phyloP scores from a whole-genome alignment of 2,888 invertebrate genomes.

The Dyspetes luteomarginatus region DNA sequence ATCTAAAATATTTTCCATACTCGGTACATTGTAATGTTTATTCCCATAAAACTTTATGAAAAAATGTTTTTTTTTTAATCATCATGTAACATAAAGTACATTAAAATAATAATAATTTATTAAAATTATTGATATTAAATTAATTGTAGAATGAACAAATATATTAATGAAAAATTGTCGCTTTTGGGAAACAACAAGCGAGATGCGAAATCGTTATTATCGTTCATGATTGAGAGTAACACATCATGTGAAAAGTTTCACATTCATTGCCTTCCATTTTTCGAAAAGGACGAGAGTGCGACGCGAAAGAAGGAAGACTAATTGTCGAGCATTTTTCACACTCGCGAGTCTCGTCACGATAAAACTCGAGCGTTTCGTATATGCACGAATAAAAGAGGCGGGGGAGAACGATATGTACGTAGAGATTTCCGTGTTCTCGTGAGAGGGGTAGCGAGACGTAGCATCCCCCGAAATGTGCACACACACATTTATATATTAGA shows the following conservation, averaged over 20 bases:
- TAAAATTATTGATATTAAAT: background rate
- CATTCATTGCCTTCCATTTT: slow-evolving; percentile 15
- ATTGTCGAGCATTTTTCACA: slow-evolving; percentile 78
- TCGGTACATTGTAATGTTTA: no score
- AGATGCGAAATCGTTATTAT: background rate
- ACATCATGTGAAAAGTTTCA: slow-evolving; percentile 37
- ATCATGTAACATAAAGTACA: background rate
- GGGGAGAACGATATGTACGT: slow-evolving; percentile 18
- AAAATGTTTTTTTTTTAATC: no score
- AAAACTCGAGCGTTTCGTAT: slow-evolving; percentile 67
- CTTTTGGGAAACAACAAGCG: background rate
- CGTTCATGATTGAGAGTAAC: slow-evolving; percentile 14
- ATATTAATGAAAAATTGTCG: background rate
- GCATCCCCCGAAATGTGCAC: background rate
- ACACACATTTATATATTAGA: background rate
- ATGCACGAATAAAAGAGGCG: background rate
- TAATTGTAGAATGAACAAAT: background rate
- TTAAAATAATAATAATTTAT: background rate
- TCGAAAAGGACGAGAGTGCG: background rate
- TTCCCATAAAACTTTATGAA: no score
- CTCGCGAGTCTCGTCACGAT: slow-evolving; percentile 72
- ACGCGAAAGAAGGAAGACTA: slow-evolving; percentile 70
- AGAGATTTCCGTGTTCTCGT: slow-evolving; percentile 18
- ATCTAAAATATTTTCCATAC: background rate
- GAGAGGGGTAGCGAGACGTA: background rate